Conservation (phyloP, 2,888 invertebrate genomes). For the Drosophila suboccidentalis region DNA sequence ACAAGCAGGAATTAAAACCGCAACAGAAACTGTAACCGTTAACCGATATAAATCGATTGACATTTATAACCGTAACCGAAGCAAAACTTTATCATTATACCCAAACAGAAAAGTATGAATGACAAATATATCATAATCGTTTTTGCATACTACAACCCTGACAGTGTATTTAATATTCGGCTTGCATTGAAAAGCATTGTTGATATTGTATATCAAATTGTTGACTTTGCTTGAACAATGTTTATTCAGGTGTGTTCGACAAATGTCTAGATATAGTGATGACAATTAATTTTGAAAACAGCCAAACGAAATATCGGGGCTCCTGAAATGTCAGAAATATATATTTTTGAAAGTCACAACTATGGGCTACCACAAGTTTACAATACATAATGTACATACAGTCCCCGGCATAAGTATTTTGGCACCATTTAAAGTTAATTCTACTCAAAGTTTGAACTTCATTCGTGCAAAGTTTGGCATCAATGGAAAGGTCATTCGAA, state of each 20-base stretch:
- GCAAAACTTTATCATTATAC: not conserved
- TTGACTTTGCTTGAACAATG: not conserved
- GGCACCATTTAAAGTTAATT: no score
- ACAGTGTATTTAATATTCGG: constrained; percentile 6
- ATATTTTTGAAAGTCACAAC: not conserved
- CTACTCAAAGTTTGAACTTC: no score
- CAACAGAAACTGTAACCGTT: no score
- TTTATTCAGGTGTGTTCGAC: not conserved
- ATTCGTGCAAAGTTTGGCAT: no score
- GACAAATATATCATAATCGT: not conserved
- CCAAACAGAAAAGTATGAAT: not conserved
- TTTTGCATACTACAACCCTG: not conserved
- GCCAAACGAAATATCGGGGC: no score
- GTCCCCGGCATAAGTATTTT: no score
- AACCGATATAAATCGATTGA: not conserved
- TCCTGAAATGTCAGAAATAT: no score
- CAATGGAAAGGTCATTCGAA: no score
- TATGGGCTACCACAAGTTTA: not conserved
- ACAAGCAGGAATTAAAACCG: not conserved
- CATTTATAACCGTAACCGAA: not conserved
- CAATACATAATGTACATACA: no score
- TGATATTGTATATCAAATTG: not conserved
- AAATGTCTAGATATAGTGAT: not conserved
- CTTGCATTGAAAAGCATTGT: not conserved
- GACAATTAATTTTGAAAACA: not conserved